Base-by-base conservation (phyloP, 2,888 invertebrate genomes). In the Xanthostigma xanthostigma region DNA sequence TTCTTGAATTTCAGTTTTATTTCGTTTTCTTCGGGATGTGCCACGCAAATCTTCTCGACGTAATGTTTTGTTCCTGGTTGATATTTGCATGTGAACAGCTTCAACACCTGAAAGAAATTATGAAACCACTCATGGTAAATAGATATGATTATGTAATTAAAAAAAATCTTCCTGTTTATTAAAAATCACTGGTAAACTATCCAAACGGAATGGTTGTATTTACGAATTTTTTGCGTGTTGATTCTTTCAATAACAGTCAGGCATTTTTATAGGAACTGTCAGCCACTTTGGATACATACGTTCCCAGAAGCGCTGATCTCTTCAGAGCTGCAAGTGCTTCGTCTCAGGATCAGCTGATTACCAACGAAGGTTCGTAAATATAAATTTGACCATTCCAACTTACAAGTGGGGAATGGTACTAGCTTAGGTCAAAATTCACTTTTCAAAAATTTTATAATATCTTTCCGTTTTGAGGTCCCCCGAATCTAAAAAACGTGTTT, bases 81-180 rank as follows among this genome's bases (percentile, higher is more conserved):
- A 79, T 89, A 50, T 88, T 86, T 59, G 86, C 89, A 1, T 90
- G 89, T 57, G 89, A 89, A 57, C 89, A 90, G 62, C 68, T 90
- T 49, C 84, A 85, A 61, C 89, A 90, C 63, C 68, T 89, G 38
- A 90, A 89, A 62, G 82, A 84, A 43, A 89, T 89, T 53, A 82
- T 90, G 83, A 86, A 86, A 55, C 88, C 88, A 0, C 66, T 90
- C 46, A 89, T 90, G 85, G 66, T 64, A 58, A 55, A 51, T 39
- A 11, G 9, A 12, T 13, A 14, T 8, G 9, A 13, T 41, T 13
- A 13, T 11, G 3, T 14, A 41, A 3, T 38, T 38, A 3, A 38
- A 38, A n/a, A 38, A n/a, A 38, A 38, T 8, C n/a, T 38, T 38
- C 1, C 3, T 1, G 13, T 38, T 3, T 8, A n/a, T 38, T 38